These are phyloP conservation scores for Pangasius krempfi DNA, from an alignment of 2,797 vertebrate species.

Conservation along the genomic window DNA sequence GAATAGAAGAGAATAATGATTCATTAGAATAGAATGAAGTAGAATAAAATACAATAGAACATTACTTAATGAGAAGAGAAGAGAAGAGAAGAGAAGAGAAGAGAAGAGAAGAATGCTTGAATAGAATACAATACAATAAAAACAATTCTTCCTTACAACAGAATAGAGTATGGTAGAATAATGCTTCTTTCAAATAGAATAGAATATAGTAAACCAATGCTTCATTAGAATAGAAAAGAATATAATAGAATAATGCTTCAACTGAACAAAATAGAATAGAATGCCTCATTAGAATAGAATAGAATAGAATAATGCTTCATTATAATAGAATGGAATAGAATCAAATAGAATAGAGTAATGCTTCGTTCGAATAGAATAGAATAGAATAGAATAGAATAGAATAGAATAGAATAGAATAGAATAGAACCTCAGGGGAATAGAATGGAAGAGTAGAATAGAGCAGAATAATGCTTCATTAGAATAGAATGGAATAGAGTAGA, in stretches of 20 bases:
- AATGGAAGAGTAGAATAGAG: too few species aligned
- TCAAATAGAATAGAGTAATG: background rate
- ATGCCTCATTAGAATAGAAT: background rate
- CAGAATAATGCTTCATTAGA: too few species aligned
- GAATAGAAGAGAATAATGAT: background rate
- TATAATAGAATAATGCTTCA: background rate
- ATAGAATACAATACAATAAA: background rate
- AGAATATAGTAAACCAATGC: background rate
- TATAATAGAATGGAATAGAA: background rate
- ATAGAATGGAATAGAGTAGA: too few species aligned
- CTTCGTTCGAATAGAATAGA: background rate
- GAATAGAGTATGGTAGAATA: background rate
- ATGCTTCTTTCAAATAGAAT: background rate
- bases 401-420: background rate
- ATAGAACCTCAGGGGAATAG: too few species aligned
- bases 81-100: too few species aligned
- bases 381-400: background rate
- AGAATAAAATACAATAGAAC: background rate
- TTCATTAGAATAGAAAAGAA: too few species aligned
- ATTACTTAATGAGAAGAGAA: too few species aligned
- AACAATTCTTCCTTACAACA: background rate
- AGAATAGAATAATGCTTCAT: background rate
- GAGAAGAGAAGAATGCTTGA: too few species aligned
- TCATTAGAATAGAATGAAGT: background rate
- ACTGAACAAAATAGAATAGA: background rate